Evolutionary conservation across 2,888 invertebrate species (phyloP).

Genomic region (Torymus auratus): DNA sequence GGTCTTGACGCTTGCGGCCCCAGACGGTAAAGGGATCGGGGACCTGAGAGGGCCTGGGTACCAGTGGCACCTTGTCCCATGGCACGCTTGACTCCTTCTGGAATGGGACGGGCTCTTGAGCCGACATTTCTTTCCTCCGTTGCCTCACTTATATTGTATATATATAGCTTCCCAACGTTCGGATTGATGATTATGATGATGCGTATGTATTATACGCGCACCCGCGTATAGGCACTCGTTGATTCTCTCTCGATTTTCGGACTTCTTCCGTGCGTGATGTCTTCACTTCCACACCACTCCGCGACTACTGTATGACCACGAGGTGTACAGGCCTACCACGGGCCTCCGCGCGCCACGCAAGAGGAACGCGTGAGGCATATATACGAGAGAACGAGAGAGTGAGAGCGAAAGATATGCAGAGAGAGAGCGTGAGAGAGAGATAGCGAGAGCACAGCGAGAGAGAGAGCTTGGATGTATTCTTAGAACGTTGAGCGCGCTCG

Average conservation of each 20-base stretch:
- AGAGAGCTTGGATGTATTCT: constrained; percentile 50
- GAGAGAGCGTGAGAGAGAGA: constrained; percentile 20
- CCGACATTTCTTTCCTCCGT: constrained; percentile 16
- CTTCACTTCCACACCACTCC: constrained; percentile 72
- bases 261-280: constrained; percentile 57
- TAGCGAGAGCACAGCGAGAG: constrained; percentile 25
- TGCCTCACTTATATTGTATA: too few relatives aligned
- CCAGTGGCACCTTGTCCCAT: constrained; percentile 93
- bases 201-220: too few relatives aligned
- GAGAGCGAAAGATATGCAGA: neutral
- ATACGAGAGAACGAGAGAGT: neutral
- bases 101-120: constrained; percentile 74
- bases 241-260: constrained; percentile 47
- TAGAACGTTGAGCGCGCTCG: constrained; percentile 34
- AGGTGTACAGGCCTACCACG: constrained; percentile 26
- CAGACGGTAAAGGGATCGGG: constrained; percentile 91
- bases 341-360: neutral
- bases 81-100: constrained; percentile 87
- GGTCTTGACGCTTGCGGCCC: constrained; percentile 81
- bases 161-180: too few relatives aligned
- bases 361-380: too few relatives aligned
- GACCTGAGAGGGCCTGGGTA: constrained; percentile 90
- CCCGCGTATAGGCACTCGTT: too few relatives aligned
- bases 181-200: too few relatives aligned
- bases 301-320: constrained; percentile 60